Conservation (phyloP, 2,113 vertebrate species). For the Ardeotis arabs region DNA sequence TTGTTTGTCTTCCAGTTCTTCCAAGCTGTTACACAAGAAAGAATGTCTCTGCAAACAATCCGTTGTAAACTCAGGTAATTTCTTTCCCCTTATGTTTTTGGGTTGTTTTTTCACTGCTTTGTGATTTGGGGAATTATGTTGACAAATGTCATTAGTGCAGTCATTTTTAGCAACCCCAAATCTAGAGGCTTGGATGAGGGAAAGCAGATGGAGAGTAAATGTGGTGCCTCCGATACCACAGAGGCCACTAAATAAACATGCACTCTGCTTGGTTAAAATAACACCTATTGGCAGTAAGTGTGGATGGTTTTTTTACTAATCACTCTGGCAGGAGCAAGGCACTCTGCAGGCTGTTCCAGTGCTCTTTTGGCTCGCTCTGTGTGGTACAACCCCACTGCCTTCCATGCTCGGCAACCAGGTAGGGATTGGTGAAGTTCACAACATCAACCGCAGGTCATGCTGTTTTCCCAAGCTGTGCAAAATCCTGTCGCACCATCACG, state of each 20-base stretch:
- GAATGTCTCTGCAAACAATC: background rate
- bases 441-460: background rate
- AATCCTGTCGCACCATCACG: background rate
- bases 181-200: background rate
- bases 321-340: background rate
- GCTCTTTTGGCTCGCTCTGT: background rate
- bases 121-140: background rate
- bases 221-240: accelerated
- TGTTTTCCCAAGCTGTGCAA: background rate
- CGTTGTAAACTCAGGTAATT: background rate
- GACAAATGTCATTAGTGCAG: background rate
- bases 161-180: background rate
- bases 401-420: background rate
- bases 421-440: background rate
- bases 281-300: background rate
- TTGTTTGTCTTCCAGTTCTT: background rate
- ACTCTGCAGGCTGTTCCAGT: background rate
- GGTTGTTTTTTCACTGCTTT: background rate
- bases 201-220: background rate
- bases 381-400: background rate
- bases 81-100: background rate
- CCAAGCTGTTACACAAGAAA: background rate
- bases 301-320: background rate
- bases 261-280: background rate
- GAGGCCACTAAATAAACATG: background rate